These are phyloP conservation scores for Digitonthophagus gazella DNA, from an alignment of 2,888 invertebrate genomes.

Conservation along the genomic window DNA sequence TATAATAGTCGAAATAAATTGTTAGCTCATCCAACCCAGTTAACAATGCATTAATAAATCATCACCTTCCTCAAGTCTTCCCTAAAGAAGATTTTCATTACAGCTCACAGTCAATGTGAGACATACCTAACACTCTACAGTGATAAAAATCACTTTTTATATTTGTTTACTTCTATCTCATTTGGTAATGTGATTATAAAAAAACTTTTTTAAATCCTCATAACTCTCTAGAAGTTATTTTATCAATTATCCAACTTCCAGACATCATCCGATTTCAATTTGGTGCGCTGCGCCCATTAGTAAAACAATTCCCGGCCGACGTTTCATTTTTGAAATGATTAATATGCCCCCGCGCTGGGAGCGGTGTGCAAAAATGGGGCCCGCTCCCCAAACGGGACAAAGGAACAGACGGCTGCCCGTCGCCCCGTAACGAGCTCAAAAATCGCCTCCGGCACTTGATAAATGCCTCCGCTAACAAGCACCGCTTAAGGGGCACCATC, in stretches of 20 bases:
- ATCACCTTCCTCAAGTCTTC: no score
- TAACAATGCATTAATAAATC: no score
- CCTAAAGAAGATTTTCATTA: no score
- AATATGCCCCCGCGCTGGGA: background rate
- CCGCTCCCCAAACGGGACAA: background rate
- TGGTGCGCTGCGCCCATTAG: background rate
- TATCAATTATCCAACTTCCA: background rate
- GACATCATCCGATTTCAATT: background rate
- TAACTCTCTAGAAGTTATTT: background rate
- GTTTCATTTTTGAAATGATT: background rate
- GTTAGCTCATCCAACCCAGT: no score
- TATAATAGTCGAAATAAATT: no score
- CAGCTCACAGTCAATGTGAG: no score
- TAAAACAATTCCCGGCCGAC: background rate
- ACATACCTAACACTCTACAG: no score
- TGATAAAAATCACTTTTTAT: no score
- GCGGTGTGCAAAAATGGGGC: background rate
- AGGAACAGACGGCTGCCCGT: background rate
- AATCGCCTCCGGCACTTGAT: background rate
- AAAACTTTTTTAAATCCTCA: no score
- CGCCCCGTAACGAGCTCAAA: background rate
- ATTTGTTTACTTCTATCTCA: no score
- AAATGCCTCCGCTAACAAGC: background rate
- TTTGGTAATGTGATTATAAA: no score
- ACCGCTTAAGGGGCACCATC: background rate